phyloP scores from a whole-genome alignment of 1,140 invertebrate species.

The Drosophila orosa region DNA sequence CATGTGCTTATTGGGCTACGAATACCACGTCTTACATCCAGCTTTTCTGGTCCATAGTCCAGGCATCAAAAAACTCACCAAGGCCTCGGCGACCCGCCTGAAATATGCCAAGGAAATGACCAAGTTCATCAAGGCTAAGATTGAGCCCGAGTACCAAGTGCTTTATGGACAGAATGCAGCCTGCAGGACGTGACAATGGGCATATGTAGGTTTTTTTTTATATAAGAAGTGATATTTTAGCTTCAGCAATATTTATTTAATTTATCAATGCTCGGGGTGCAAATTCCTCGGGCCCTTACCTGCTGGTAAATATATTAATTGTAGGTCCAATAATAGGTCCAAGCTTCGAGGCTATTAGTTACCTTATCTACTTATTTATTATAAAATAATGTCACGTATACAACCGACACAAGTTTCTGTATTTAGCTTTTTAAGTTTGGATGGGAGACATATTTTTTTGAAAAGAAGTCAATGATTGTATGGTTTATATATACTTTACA shows the following conservation, averaged over 20 bases:
- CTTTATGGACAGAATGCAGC: constrained; percentile 64
- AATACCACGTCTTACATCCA: constrained; percentile 81
- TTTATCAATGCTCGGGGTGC: not conserved
- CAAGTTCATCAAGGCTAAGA: constrained; percentile 62
- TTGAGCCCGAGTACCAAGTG: constrained; percentile 72
- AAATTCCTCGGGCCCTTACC: constrained; percentile 8
- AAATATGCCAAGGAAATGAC: constrained; percentile 66
- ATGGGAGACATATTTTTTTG: too few relatives aligned
- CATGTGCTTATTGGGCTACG: constrained; percentile 83
- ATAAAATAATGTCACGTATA: not conserved
- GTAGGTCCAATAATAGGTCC: not conserved
- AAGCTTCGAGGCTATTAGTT: not conserved
- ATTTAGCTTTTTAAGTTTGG: too few relatives aligned
- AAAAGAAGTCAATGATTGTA: constrained; percentile 20
- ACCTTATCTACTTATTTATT: constrained; percentile 17
- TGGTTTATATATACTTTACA: too few relatives aligned
- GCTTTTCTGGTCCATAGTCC: constrained; percentile 83
- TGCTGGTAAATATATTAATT: not conserved
- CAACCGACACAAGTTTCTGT: not conserved
- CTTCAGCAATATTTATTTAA: not conserved
- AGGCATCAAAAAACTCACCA: constrained; percentile 68
- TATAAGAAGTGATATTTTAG: not conserved
- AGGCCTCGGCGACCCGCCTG: constrained; percentile 5
- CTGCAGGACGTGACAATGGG: constrained; percentile 52
- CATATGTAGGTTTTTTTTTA: not conserved